Percentiles rank a stretch among this genome's conserved stretches.
Evolutionary conservation across 1,140 invertebrate genomes (phyloP).

Genomic region (Teleopsis dalmanni): DNA sequence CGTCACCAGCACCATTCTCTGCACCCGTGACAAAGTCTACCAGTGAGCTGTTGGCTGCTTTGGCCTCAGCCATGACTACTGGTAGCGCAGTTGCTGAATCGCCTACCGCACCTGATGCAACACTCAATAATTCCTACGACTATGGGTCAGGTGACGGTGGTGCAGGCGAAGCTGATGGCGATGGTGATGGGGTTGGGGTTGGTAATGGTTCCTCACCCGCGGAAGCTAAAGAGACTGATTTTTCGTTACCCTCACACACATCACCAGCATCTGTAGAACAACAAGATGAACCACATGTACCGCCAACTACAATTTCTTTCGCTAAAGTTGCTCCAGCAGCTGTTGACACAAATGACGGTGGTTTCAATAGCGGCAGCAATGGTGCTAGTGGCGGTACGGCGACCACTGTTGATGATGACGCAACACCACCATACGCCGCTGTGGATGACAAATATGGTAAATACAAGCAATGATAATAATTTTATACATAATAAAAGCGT

Average conservation of each 20-base stretch:
- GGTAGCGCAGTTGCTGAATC: too few species aligned
- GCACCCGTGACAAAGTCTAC: too few species aligned
- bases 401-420: conserved; percentile 17
- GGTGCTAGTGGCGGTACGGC: conserved; percentile 1
- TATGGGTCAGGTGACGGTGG: too few species aligned
- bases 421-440: conserved; percentile 37
- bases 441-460: conserved; percentile 42
- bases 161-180: conserved; percentile 15
- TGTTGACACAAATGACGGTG: conserved; percentile 20
- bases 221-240: conserved; percentile 4
- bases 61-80: too few species aligned
- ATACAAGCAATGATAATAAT: conserved; percentile 13
- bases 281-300: conserved; percentile 37
- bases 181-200: conserved; percentile 36
- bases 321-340: conserved; percentile 27
- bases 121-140: too few species aligned
- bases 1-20: too few species aligned
- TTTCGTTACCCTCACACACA: conserved; percentile 15
- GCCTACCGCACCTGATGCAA: too few species aligned
- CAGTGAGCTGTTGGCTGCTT: too few species aligned
- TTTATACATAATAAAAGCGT: too few species aligned
- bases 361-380: conserved; percentile 5
- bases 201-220: conserved; percentile 19
- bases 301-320: conserved; percentile 35
- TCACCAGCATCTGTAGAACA: conserved; percentile 37